Evolutionary conservation across 2,888 invertebrate genomes (phyloP).

Genomic region (Seira sanloemensis): DNA sequence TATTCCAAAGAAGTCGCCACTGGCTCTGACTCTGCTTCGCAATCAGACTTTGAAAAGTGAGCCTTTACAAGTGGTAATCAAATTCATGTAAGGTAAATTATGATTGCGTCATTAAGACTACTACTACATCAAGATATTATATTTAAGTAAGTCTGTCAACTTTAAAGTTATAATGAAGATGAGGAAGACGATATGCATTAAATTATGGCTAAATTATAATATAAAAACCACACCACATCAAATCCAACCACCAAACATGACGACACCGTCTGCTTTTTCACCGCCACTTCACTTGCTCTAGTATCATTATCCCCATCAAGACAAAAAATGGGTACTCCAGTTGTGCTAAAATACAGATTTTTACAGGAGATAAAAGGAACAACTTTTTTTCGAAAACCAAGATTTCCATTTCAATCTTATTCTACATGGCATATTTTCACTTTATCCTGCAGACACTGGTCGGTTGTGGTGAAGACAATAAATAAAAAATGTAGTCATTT

Average conservation of each 20-base stretch:
- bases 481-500: conserved; percentile 20
- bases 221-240: conserved; percentile 16
- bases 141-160: conserved; percentile 4
- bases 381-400: conserved; percentile 11
- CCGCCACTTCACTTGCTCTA: not conserved
- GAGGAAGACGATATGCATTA: conserved; percentile 7
- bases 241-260: conserved; percentile 10
- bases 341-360: conserved; percentile 50
- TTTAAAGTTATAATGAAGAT: no score
- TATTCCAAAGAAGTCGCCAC: conserved; percentile 38
- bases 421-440: not conserved
- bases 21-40: conserved; percentile 15
- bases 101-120: conserved; percentile 56
- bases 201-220: conserved; percentile 16
- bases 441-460: not conserved
- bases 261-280: conserved; percentile 5
- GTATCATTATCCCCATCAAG: conserved; percentile 38
- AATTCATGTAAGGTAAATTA: conserved; percentile 51
- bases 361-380: conserved; percentile 22
- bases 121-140: not conserved
- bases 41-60: conserved; percentile 13
- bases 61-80: not conserved
- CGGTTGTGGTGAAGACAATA: not conserved
- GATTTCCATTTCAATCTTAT: conserved; percentile 24
- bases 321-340: conserved; percentile 58